phyloP scores from a whole-genome alignment of 2,113 vertebrate species.

The Polypterus senegalus region DNA sequence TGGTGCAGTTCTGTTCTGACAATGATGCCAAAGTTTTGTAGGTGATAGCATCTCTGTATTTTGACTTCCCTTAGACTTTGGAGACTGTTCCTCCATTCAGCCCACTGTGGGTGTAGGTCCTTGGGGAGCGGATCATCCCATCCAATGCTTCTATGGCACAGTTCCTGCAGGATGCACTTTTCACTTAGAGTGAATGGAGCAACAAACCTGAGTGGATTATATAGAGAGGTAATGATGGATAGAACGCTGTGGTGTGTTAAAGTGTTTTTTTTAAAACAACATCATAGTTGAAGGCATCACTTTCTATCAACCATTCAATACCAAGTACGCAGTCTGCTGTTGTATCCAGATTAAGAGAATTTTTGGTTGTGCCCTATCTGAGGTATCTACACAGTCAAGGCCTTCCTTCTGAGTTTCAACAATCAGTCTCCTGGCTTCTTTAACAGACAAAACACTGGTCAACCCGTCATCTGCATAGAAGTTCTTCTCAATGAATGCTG shows the following conservation, averaged over 20 bases:
- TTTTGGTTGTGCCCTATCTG: slow-evolving; percentile 9
- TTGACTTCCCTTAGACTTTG: not conserved
- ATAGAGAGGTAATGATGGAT: slow-evolving; percentile 14
- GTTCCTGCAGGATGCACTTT: slow-evolving; percentile 16
- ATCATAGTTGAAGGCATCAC: slow-evolving; percentile 12
- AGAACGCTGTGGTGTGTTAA: not conserved
- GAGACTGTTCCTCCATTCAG: slow-evolving; percentile 11
- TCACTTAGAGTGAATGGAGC: slow-evolving; percentile 11
- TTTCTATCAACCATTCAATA: slow-evolving; percentile 16
- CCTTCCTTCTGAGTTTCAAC: slow-evolving; percentile 7
- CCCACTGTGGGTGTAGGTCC: slow-evolving; percentile 8
- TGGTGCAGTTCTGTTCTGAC: slow-evolving; percentile 5
- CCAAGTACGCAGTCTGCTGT: slow-evolving; percentile 2
- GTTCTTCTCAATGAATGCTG: slow-evolving; percentile 17
- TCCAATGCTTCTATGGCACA: slow-evolving; percentile 4
- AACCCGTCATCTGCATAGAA: slow-evolving; percentile 20
- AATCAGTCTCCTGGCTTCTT: slow-evolving; percentile 10
- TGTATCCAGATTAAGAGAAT: not conserved
- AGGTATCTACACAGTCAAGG: slow-evolving; percentile 5
- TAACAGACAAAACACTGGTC: slow-evolving; percentile 7
- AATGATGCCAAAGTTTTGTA: slow-evolving; percentile 8
- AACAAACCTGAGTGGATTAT: slow-evolving; percentile 14
- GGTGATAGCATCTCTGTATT: slow-evolving; percentile 16
- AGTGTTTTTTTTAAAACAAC: slow-evolving; percentile 4
- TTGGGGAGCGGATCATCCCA: slow-evolving; percentile 12